phyloP scores from a whole-genome alignment of 64 coral and sea anemone species.

The Acropora yongei region DNA sequence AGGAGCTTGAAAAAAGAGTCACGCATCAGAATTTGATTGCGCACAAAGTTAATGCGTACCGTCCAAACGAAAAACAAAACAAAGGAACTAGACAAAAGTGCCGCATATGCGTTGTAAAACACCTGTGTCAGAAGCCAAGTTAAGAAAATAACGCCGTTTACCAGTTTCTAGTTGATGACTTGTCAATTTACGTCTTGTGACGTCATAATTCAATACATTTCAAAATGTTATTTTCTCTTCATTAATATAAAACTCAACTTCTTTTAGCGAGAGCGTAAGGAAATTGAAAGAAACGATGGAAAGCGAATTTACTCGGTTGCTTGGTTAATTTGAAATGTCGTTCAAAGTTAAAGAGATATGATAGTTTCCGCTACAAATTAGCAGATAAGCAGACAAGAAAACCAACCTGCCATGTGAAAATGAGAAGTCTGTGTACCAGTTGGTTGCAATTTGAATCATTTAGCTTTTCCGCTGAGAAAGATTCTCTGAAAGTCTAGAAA shows the following conservation, averaged over 20 bases:
- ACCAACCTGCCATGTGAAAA: neutral
- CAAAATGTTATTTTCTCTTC: too few relatives aligned
- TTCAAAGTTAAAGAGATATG: neutral
- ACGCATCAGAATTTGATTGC: too few relatives aligned
- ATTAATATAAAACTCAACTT: too few relatives aligned
- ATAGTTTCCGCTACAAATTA: neutral
- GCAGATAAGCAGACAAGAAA: neutral
- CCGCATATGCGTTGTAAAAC: neutral
- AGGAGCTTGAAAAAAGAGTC: too few relatives aligned
- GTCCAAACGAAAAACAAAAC: too few relatives aligned
- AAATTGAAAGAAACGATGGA: too few relatives aligned
- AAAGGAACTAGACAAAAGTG: neutral
- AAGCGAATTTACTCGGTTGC: neutral
- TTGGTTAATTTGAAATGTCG: neutral
- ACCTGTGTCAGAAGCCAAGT: neutral
- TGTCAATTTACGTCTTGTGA: neutral
- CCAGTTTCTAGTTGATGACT: neutral
- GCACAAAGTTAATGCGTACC: too few relatives aligned
- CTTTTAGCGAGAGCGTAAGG: too few relatives aligned
- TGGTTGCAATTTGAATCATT: too few relatives aligned
- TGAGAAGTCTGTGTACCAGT: neutral
- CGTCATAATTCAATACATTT: too few relatives aligned
- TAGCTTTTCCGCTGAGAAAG: too few relatives aligned
- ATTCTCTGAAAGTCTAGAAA: too few relatives aligned
- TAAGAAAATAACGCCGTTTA: neutral